These are phyloP conservation scores for Andrena cerasifolii DNA, from an alignment of 1,140 invertebrate genomes.

Conservation along the genomic window DNA sequence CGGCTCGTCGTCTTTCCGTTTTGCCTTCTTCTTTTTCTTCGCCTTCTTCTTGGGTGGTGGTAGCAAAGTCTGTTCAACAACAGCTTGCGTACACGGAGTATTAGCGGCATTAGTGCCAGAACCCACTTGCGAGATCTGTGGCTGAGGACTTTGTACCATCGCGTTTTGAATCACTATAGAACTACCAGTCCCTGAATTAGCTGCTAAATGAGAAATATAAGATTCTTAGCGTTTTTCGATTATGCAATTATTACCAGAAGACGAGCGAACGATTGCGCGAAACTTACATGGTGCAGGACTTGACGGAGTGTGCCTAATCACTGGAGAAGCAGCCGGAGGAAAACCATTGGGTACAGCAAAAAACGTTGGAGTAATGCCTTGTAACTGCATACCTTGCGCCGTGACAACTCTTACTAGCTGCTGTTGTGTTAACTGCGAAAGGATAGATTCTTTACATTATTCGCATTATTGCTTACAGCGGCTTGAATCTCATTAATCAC, in stretches of 20 bases:
- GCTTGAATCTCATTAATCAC: too few species aligned
- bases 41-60: slow-evolving; percentile 81
- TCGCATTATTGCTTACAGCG: slow-evolving; percentile 6
- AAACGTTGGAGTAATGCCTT: slow-evolving; percentile 79
- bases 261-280: neutral
- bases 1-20: slow-evolving; percentile 83
- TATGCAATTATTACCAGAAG: neutral
- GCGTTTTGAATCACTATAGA: slow-evolving; percentile 81
- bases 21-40: slow-evolving; percentile 81
- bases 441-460: slow-evolving; percentile 5
- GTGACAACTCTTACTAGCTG: slow-evolving; percentile 81
- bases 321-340: slow-evolving; percentile 77
- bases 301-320: slow-evolving; percentile 80
- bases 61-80: slow-evolving; percentile 77
- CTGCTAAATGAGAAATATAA: slow-evolving; percentile 58
- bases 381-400: slow-evolving; percentile 80
- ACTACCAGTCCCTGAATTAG: slow-evolving; percentile 75
- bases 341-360: slow-evolving; percentile 82
- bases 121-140: slow-evolving; percentile 76
- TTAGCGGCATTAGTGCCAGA: slow-evolving; percentile 68
- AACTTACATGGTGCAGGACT: slow-evolving; percentile 80
- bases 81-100: slow-evolving; percentile 69
- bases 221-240: slow-evolving; percentile 3
- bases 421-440: slow-evolving; percentile 79
- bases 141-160: slow-evolving; percentile 80